phyloP scores from a whole-genome alignment of 2,113 vertebrate species.

The Melanostigma gelatinosum region DNA sequence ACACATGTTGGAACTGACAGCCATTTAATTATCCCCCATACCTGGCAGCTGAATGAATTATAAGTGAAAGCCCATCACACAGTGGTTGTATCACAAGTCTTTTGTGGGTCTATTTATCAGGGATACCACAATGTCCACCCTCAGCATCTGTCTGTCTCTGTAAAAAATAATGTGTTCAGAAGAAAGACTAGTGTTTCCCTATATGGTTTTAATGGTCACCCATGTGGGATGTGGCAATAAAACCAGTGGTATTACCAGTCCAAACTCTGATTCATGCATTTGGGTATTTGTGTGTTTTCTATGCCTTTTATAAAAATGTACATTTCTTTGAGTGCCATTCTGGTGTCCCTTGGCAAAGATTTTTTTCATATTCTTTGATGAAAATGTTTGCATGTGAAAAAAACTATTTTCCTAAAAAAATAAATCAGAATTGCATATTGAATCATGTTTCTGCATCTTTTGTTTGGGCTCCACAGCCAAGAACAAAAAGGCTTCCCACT shows the following conservation, averaged over 20 bases:
- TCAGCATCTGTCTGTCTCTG: conserved; percentile 35
- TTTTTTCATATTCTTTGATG: conserved; percentile 63
- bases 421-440: conserved; percentile 55
- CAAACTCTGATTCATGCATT: conserved; percentile 51
- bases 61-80: neutral
- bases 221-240: conserved; percentile 37
- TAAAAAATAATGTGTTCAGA: conserved; percentile 30
- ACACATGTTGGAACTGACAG: neutral
- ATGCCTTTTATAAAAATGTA: conserved; percentile 73
- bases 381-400: conserved; percentile 78
- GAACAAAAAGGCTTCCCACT: neutral
- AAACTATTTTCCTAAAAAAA: conserved; percentile 80
- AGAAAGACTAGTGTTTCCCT: conserved; percentile 25
- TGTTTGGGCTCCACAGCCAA: neutral
- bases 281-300: conserved; percentile 66
- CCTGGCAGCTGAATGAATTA: conserved; percentile 3
- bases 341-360: conserved; percentile 59
- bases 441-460: conserved; percentile 28
- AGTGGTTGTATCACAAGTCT: neutral
- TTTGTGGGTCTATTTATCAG: conserved; percentile 36
- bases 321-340: conserved; percentile 68
- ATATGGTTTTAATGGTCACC: conserved; percentile 29
- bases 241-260: conserved; percentile 40
- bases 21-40: neutral
- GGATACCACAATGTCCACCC: conserved; percentile 23